Evolutionary conservation across 2,797 vertebrate species (phyloP).

Genomic region (Balearica regulorum): DNA sequence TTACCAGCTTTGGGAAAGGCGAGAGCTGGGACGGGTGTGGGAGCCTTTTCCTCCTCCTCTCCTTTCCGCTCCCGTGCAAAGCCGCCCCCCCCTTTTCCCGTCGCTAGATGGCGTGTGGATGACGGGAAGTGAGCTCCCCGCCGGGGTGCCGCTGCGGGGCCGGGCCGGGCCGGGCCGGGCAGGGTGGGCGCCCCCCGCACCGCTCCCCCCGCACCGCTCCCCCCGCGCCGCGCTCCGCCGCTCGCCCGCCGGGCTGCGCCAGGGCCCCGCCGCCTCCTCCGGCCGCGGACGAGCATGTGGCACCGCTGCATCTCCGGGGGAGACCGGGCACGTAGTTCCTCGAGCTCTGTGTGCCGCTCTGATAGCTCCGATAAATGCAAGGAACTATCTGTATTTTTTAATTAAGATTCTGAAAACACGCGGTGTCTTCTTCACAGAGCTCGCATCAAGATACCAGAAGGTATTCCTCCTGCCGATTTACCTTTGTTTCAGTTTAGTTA

Average conservation of each 20-base stretch:
- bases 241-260: neutral
- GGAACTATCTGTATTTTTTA: neutral
- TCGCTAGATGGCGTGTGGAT: slow-evolving; percentile 72
- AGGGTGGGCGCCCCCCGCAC: too few species aligned
- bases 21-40: slow-evolving; percentile 10
- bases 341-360: neutral
- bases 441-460: neutral
- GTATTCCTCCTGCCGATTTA: neutral
- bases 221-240: neutral
- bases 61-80: neutral
- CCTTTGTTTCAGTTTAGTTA: neutral
- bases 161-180: too few species aligned
- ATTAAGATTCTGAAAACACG: neutral
- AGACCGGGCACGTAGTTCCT: fast-evolving
- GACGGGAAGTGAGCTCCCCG: slow-evolving; percentile 47
- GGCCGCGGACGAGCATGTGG: neutral
- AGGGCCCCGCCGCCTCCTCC: neutral
- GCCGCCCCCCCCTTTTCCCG: neutral
- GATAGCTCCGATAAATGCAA: neutral
- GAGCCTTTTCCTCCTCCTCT: slow-evolving; percentile 13
- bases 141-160: neutral
- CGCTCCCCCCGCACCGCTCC: too few species aligned
- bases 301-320: fast-evolving
- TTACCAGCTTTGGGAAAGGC: slow-evolving; percentile 13
- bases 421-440: neutral